Conservation (phyloP, 2,113 vertebrate genomes). For the Rousettus leschenaultii region DNA sequence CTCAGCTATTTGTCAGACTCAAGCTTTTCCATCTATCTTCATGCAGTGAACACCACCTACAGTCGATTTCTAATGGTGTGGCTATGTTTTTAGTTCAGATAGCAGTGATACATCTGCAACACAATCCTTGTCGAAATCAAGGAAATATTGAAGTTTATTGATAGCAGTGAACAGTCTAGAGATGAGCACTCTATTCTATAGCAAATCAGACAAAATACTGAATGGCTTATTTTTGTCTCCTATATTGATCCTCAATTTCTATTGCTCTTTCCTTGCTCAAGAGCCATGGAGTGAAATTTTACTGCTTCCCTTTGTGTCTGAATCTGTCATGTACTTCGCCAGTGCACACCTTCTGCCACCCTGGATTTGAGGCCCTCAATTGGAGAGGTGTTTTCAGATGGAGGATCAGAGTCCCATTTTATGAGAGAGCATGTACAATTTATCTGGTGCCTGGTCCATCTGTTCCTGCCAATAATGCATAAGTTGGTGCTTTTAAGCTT, state of each 20-base stretch:
- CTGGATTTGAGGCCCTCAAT: background rate
- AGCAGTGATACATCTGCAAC: background rate
- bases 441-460: background rate
- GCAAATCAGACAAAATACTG: background rate
- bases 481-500: background rate
- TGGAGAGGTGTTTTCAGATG: background rate
- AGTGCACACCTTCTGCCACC: background rate
- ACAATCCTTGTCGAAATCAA: background rate
- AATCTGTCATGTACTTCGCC: background rate
- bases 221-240: background rate
- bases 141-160: background rate
- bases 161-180: background rate
- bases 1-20: background rate
- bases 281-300: background rate
- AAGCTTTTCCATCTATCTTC: background rate
- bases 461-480: background rate
- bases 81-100: background rate
- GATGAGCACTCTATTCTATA: background rate
- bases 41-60: background rate
- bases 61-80: background rate
- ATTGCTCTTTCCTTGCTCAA: background rate
- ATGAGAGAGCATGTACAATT: background rate
- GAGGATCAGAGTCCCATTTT: background rate
- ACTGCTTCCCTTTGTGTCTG: background rate
- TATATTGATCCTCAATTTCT: background rate